Evolutionary conservation across 92 coral and sea anemone genomes (phyloP).

Genomic region (Umimayanthus kanabou): DNA sequence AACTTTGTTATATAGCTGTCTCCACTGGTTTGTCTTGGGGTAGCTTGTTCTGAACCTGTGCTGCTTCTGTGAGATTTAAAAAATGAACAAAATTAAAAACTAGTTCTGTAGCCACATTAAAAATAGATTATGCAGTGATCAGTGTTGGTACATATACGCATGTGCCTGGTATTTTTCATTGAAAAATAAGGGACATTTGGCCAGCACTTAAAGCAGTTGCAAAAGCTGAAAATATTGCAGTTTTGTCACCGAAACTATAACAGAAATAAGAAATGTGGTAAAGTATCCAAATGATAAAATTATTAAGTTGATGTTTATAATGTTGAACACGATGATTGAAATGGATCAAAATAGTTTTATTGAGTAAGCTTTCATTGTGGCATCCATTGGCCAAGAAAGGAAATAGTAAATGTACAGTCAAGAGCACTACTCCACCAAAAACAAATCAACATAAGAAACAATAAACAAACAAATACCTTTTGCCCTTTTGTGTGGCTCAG

Average conservation of each 20-base stretch:
- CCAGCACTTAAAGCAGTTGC: conserved; percentile 9
- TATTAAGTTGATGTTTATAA: conserved; percentile 26
- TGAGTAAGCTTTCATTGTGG: not conserved
- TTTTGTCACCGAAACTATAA: conserved; percentile 8
- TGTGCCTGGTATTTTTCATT: not conserved
- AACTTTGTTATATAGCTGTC: not conserved
- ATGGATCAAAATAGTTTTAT: not conserved
- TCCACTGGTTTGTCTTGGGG: conserved; percentile 27
- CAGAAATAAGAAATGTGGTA: conserved; percentile 16
- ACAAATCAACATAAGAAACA: too few relatives aligned
- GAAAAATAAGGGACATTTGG: not conserved
- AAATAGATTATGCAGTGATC: too few relatives aligned
- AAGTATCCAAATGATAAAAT: conserved; percentile 24
- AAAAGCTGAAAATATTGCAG: not conserved
- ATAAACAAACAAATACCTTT: not conserved
- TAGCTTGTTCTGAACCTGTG: conserved; percentile 19
- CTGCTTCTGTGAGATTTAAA: conserved; percentile 33
- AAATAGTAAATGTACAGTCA: too few relatives aligned
- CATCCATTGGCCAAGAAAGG: too few relatives aligned
- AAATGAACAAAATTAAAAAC: not conserved
- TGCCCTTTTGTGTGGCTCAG: conserved; percentile 26
- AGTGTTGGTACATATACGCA: too few relatives aligned
- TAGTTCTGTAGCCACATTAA: not conserved
- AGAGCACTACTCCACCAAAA: too few relatives aligned
- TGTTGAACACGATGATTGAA: not conserved